Base-by-base conservation (phyloP, 2,113 vertebrate genomes). In the Chionodraco myersi region DNA sequence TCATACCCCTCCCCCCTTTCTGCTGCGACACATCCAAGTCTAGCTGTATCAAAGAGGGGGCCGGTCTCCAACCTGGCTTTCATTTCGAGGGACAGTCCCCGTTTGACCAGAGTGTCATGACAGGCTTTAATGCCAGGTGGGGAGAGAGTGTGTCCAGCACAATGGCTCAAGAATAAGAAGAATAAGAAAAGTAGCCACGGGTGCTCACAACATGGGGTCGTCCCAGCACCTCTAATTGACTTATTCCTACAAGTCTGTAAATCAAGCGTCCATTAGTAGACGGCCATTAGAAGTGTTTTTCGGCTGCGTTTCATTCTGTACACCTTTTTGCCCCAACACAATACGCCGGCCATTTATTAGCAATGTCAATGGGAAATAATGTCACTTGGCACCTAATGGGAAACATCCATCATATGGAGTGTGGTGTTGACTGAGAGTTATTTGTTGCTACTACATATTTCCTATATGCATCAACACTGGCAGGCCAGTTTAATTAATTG, bases 141-240 rank as follows among this genome's bases (percentile, higher is more conserved):
- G 11, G 34, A 1, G 51, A 41, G 74, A 3, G 64, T 41, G 16
- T 79, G 59, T 57, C 62, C 16, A 56, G 21, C 1, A 56, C 52
- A 51, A 14, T 41, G n/a, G 69, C 34, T 70, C 41, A 62, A 72
- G 21, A 21, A 21, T 60, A 47, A 26, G 26, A 26, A 26, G 30
- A 4, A 51, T 53, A 64, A 51, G 23, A 60, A 51, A 75, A 86
- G 64, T 63, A 72, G 68, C 67, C 64, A 47, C 64, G 79, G 66
- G 72, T 36, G 51, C 75, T 66, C 71, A 21, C 75, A 77, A 80
- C 78, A 83, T 75, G 75, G 59, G 70, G 83, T 59, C 12, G 80
- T 68, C 67, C 82, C 67, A 58, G 77, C 75, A 61, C 52, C 87
- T 81, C 72, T 92, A 88, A 94, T 92, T 84, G 82, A 92, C 57